Evolutionary conservation across 2,797 vertebrate genomes (phyloP), one percentile per base, ranked within the genome.

Genomic region (Spheniscus humboldti): DNA sequence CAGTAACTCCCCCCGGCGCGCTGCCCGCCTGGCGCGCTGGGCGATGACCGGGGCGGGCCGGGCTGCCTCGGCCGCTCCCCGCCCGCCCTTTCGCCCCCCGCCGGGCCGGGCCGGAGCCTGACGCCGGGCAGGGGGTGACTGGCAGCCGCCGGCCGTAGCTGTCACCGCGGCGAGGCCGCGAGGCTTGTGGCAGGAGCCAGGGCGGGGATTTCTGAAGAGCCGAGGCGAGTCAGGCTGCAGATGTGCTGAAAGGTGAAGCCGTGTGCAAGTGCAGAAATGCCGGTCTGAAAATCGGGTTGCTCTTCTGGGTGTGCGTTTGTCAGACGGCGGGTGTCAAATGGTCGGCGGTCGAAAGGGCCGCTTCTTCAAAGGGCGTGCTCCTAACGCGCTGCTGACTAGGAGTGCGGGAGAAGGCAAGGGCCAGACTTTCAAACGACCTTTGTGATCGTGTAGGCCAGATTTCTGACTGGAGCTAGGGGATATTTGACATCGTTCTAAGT

Each of bases 301-400:
- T 56, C 8, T 8, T 33, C 12, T 5, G 63, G 39, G 13, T 17
- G 19, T 3, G 50, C 8, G 5, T 13, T 30, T 1, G 18, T 14
- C 3, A 4, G 56, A 1, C 35, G 5, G 56, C 10, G 28, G 67
- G 37, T 11, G 64, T 13, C 50, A 1, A 2, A 25, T 0, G 37
- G n/a, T 22, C 6, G 3, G n/a, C 19, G 41, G 17, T 13, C 2
- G 11, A 50, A 39, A 13, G 7, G 5, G n/a, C n/a, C 18, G 4
- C 50, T 7, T 0, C 37, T n/a, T 3, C 24, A 6, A 2, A 48
- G 81, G 89, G 7, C 39, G 2, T 9, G 1, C 1, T 0, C 3
- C 50, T 12, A 2, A 0, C 0, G 2, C 19, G 0, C 28, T 9
- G 59, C 41, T 18, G 1, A 0, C 15, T 3, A 9, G 52, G 47